A percentile compares a stretch with the other conserved stretches of the same genome.
phyloP scores from a whole-genome alignment of 1,140 invertebrate species.

The Nomia melanderi region DNA sequence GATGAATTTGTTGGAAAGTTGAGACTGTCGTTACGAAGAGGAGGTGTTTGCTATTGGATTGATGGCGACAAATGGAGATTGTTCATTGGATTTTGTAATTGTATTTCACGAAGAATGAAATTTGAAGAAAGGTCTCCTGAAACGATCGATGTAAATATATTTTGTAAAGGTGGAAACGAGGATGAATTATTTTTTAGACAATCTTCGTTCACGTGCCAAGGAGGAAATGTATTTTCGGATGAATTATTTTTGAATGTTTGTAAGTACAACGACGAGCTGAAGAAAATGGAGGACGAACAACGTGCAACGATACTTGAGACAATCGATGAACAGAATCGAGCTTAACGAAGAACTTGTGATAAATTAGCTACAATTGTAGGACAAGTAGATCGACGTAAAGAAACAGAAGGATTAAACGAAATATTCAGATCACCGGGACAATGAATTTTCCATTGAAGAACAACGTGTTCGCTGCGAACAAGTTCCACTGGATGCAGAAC shows the following conservation, averaged over 20 bases:
- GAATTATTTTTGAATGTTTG: no score
- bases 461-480: conserved; percentile 15
- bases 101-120: no score
- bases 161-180: not conserved
- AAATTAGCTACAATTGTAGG: not conserved
- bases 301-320: conserved; percentile 26
- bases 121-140: no score
- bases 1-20: not conserved
- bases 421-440: not conserved
- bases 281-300: not conserved
- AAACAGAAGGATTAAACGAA: not conserved
- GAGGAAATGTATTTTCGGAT: no score
- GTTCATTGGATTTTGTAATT: not conserved
- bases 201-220: not conserved
- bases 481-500: conserved; percentile 14
- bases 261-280: not conserved
- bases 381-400: not conserved
- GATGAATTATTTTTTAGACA: not conserved
- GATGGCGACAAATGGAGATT: no score
- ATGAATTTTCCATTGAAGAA: conserved; percentile 43
- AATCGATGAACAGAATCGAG: conserved; percentile 9
- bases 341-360: conserved; percentile 25
- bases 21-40: not conserved
- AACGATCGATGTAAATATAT: not conserved
- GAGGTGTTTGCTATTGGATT: not conserved